Conservation (phyloP, 2,113 vertebrate genomes). For the Podilymbus podiceps region DNA sequence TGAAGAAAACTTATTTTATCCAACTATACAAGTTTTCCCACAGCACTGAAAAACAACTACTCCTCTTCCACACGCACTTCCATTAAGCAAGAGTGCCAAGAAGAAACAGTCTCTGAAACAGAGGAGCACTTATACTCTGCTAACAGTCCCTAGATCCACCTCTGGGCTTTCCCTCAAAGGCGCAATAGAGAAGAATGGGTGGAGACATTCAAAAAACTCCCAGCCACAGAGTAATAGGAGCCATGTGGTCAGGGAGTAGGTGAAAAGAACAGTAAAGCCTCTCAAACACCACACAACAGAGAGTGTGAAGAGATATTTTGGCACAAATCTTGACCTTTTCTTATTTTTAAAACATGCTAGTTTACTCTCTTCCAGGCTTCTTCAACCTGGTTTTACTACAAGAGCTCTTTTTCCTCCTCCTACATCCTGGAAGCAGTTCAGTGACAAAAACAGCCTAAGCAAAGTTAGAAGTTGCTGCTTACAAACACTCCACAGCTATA, state of each 20-base stretch:
- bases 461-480: neutral
- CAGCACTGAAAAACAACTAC: neutral
- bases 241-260: constrained; percentile 52
- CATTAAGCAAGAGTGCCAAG: accelerated
- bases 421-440: neutral
- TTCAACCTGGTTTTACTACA: neutral
- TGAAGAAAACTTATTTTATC: constrained; percentile 55
- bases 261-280: constrained; percentile 52
- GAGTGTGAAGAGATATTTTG: constrained; percentile 30
- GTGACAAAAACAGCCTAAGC: neutral
- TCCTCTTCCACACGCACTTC: neutral
- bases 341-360: neutral
- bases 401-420: neutral
- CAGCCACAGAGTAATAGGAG: constrained; percentile 30
- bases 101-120: neutral
- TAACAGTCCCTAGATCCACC: neutral
- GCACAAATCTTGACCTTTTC: neutral
- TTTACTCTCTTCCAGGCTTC: neutral
- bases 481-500: neutral
- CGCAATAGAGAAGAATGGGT: constrained; percentile 38
- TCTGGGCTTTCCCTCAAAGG: constrained; percentile 48
- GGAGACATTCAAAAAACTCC: constrained; percentile 44
- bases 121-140: constrained; percentile 16
- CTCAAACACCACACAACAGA: constrained; percentile 38
- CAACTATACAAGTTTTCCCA: neutral